Base-by-base conservation (phyloP, 2,113 vertebrate genomes). In the Sisor rabdophorus region DNA sequence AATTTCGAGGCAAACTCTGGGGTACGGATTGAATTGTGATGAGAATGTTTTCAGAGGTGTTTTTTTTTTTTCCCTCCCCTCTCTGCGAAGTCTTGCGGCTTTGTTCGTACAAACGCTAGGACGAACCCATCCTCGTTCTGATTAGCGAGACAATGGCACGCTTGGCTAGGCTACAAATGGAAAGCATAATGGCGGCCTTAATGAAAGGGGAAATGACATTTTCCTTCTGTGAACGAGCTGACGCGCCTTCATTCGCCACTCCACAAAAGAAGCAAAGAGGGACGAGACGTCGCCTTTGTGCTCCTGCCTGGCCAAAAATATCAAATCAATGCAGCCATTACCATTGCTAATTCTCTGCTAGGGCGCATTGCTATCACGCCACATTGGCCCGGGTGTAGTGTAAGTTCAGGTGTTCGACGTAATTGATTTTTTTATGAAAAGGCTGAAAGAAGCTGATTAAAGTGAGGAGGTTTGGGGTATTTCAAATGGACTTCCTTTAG, bases 371-470 rank as follows among this genome's bases (percentile, higher is more conserved):
- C 88, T 86, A 87, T 83, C 69, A 67, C 85, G 81, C 85, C 85
- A 87, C 89, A 91, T 90, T 91, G 88, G 87, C 87, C 85, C 80
- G 85, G 87, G 88, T 83, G 89, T 89, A 90, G 87, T 90, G 90
- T 93, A 91, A 91, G 89, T 88, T 92, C 91, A 93, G 90, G 89
- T 92, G 90, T 91, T 91, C 82, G 80, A 84, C 80, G 77, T 88
- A 91, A 92, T 92, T 91, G 87, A 91, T 90, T 92, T 88, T 85
- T 83, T 75, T 68, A 88, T 90, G 87, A 85, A 90, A 89, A 87
- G 84, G 65, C 79, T 75, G 79, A 82, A 85, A 85, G 86, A 88
- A 89, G 85, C 84, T 85, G 87, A 86, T 81, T 85, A 84, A 87
- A 87, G 85, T 78, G 81, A 71, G 44, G 82, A 64, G 75, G 55